Base-by-base conservation (phyloP, 2,888 invertebrate species). In the Tiliacea citrago region DNA sequence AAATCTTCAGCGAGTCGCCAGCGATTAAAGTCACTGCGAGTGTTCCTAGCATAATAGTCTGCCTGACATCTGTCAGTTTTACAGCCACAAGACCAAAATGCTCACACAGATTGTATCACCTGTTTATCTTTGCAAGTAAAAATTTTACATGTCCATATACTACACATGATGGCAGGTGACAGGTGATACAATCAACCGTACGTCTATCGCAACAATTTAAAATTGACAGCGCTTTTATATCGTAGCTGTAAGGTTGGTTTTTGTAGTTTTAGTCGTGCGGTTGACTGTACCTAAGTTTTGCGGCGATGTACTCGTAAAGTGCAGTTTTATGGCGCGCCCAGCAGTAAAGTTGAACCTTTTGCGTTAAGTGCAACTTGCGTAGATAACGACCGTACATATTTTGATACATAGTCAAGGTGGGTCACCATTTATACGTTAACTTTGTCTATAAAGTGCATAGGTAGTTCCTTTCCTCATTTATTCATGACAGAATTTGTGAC, bases 251-350 rank as follows among this genome's bases (percentile, higher is more conserved):
- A 47, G 29, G 29, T 1, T 16, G 39, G 5, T n/a, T 61, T 70
- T 77, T 47, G 7, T 12, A 47, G 10, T 51, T 12, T 9, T 45
- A 51, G 0, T n/a, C 3, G 8, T 18, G 18, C 1, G 21, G 45
- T 51, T 57, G 16, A 49, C 47, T 61, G 80, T 86, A 65, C 80
- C 81, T 86, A 88, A 86, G 81, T 84, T 66, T 86, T 85, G 84
- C 80, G 84, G 84, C 82, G 86, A 86, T 87, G 87, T 90, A 89
- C 83, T 65, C 82, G 74, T 91, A 91, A 91, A 92, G 87, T 90
- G 91, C 90, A 92, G 86, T 91, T 92, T 91, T 91, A 91, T 88
- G 88, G 79, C 86, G 75, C 85, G 81, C 77, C 87, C 85, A 86
- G 85, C 79, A 85, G 85, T 90, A 90, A 90, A 86, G 71, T 82